These are phyloP conservation scores for Pogonomyrmex californicus DNA, from an alignment of 1,140 invertebrate species.

Conservation along the genomic window DNA sequence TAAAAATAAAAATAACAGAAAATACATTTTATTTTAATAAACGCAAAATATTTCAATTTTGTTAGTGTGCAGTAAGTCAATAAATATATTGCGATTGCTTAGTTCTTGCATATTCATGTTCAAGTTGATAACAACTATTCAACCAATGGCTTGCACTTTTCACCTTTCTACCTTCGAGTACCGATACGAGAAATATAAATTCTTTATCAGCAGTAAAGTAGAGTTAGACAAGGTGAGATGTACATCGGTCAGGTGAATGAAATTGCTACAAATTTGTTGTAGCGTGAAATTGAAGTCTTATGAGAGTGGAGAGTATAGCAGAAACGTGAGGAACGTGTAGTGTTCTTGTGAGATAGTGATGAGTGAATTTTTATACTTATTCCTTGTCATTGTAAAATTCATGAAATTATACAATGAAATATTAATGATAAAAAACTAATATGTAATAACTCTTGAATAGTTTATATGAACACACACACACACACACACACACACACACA, in stretches of 20 bases:
- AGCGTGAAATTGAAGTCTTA: conserved; percentile 52
- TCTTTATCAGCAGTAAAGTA: conserved; percentile 51
- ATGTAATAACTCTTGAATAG: neutral
- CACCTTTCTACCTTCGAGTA: neutral
- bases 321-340: conserved; percentile 14
- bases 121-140: conserved; percentile 25
- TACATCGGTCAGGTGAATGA: conserved; percentile 39
- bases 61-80: neutral
- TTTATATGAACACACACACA: neutral
- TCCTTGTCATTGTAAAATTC: neutral
- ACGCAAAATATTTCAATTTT: conserved; percentile 1
- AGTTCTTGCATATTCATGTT: neutral
- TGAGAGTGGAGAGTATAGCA: conserved; percentile 4
- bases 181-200: conserved; percentile 41
- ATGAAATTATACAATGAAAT: neutral
- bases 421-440: neutral
- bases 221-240: conserved; percentile 33
- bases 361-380: conserved; percentile 24
- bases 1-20: conserved; percentile 10
- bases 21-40: neutral
- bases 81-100: neutral
- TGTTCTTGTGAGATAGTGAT: neutral
- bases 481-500: too few species aligned
- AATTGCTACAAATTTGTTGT: conserved; percentile 49
- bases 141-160: conserved; percentile 19